Conservation (phyloP, 2,888 invertebrate species). For the Heteromurus nitidus region DNA sequence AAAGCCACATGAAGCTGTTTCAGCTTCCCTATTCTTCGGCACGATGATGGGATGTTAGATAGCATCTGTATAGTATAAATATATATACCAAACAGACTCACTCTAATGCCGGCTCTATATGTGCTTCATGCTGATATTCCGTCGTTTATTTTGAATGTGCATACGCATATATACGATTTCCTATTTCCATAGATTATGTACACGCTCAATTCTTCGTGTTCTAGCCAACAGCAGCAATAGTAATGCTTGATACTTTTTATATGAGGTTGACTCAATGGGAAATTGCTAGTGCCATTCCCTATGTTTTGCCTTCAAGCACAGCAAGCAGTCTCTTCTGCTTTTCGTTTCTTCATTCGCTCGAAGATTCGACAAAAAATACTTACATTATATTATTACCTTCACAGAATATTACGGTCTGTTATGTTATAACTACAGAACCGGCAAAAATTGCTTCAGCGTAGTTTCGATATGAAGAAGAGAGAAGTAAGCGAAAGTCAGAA, state of each 20-base stretch:
- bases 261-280: slow-evolving; percentile 53
- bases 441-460: slow-evolving; percentile 53
- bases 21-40: slow-evolving; percentile 43
- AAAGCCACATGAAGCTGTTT: slow-evolving; percentile 28
- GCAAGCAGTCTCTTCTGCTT: slow-evolving; percentile 47
- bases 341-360: slow-evolving; percentile 42
- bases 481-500: background rate
- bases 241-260: slow-evolving; percentile 41
- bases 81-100: slow-evolving; percentile 1
- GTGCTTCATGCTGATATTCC: background rate
- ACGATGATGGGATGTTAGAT: slow-evolving; percentile 36
- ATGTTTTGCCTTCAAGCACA: slow-evolving; percentile 57
- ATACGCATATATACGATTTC: background rate
- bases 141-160: background rate
- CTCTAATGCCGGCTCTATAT: slow-evolving; percentile 13
- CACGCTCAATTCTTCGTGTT: background rate
- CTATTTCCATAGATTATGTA: background rate
- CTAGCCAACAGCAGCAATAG: background rate
- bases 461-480: slow-evolving; percentile 25
- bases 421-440: slow-evolving; percentile 46
- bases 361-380: slow-evolving; percentile 36
- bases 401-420: slow-evolving; percentile 40
- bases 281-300: slow-evolving; percentile 50
- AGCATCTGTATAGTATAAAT: too few relatives aligned
- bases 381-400: slow-evolving; percentile 57